Evolutionary conservation across 2,888 invertebrate species (phyloP), one percentile per base, ranked within the genome.

Genomic region (Cybosia mesomella): DNA sequence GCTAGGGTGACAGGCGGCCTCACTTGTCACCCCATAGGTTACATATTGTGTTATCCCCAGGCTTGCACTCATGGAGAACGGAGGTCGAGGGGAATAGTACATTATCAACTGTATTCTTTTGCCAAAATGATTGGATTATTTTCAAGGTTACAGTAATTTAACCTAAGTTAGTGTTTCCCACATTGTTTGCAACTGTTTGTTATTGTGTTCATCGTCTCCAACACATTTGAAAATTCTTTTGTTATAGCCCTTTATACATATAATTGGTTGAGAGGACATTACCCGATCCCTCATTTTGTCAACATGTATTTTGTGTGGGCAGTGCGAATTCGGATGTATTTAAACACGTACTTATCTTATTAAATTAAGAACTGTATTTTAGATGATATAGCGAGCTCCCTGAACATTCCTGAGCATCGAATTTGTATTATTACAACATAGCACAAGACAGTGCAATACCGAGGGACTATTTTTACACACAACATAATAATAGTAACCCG

Each of bases 251-350:
- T 49, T 43, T 49, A n/a, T n/a, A n/a, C n/a, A n/a, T n/a, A n/a
- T n/a, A 18, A 49, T 49, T 49, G n/a, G 49, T 49, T 49, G 32
- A 32, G n/a, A n/a, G 58, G 32, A 58, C 18, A 58, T 58, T 34
- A 32, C 5, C 58, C 58, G n/a, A 18, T 7, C 32, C 34, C 10
- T 9, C 32, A 28, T n/a, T 32, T 28, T 32, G 32, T 58, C 32
- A 58, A n/a, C 18, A 18, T 28, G 57, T 58, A 15, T n/a, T n/a
- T n/a, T n/a, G n/a, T 28, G 5, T 15, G 10, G n/a, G 7, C 10
- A 24, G 4, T 55, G 22, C 22, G 49, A 18, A 49, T 18, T 49
- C 34, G 10, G 34, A 34, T 34, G 8, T 34, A 34, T 3, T 4
- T 34, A 34, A 34, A 34, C 34, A 34, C 34, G 36, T 36, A 39